Evolutionary conservation across 2,113 vertebrate species (phyloP).

Genomic region (Coptodon bakossiorum): DNA sequence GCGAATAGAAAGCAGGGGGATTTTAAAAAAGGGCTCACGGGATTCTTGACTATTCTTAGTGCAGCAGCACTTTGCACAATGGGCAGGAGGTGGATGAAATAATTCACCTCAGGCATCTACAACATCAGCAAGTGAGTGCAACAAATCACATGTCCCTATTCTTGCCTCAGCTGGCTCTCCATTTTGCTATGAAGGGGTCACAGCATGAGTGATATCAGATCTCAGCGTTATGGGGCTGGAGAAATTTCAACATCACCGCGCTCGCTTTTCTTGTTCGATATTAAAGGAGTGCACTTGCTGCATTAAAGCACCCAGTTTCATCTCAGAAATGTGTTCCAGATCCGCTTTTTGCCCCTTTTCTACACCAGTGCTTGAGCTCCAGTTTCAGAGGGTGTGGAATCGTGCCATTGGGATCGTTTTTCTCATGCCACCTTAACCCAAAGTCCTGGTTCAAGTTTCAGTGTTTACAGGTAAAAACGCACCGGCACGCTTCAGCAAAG

Average conservation of each 20-base stretch:
- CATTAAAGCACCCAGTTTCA: constrained; percentile 2
- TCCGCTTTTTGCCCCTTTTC: neutral
- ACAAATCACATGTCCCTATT: neutral
- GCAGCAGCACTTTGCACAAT: neutral
- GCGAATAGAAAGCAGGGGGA: constrained; percentile 3
- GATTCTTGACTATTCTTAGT: constrained; percentile 42
- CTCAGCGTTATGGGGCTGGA: neutral
- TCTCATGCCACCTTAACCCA: neutral
- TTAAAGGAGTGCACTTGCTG: neutral
- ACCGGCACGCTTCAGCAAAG: neutral
- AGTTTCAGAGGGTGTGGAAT: neutral
- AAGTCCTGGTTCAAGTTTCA: neutral
- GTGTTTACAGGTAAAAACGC: neutral
- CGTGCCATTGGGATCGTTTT: neutral
- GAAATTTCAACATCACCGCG: neutral
- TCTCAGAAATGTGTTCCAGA: constrained; percentile 8
- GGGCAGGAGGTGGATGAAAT: neutral
- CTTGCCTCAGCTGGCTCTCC: neutral
- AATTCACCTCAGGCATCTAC: constrained; percentile 10
- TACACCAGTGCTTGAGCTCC: neutral
- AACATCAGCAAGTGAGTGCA: neutral
- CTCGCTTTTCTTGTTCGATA: neutral
- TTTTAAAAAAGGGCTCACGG: neutral
- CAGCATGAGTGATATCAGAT: neutral
- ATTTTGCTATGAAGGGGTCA: neutral